Percentiles rank a stretch among this genome's conserved stretches.
Evolutionary conservation across 2,113 vertebrate species (phyloP).

Genomic region (Cinclus mexicanus): DNA sequence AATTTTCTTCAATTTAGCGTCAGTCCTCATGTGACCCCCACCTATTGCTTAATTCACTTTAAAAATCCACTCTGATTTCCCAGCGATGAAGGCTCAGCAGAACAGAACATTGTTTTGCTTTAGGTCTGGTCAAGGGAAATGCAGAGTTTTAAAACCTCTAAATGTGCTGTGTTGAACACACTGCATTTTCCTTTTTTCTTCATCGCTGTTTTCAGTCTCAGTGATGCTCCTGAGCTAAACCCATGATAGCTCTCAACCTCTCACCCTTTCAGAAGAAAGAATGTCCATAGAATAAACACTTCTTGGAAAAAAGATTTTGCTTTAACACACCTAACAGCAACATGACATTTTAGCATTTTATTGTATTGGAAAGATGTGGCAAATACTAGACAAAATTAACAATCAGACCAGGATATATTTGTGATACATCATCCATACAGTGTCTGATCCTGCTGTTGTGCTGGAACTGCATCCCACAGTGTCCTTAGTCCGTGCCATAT

Average conservation of each 20-base stretch:
- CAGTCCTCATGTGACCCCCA: background rate
- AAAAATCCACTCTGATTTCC: background rate
- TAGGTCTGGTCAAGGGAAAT: background rate
- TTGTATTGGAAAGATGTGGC: background rate
- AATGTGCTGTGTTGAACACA: background rate
- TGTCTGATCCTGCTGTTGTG: background rate
- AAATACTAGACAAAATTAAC: background rate
- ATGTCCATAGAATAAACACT: background rate
- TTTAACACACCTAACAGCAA: background rate
- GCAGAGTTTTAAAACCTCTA: background rate
- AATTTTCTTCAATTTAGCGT: conserved; percentile 18
- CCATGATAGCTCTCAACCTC: background rate
- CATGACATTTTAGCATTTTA: background rate
- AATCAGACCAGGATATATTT: background rate
- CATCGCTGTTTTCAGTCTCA: background rate
- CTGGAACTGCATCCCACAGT: background rate
- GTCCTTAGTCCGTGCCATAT: fast-evolving
- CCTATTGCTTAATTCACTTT: background rate
- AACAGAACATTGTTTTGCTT: background rate
- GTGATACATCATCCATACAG: background rate
- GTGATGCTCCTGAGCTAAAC: background rate
- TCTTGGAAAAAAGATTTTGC: background rate
- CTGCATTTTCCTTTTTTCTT: background rate
- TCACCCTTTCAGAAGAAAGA: background rate
- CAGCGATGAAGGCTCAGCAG: background rate